Conservation (phyloP, 2,113 vertebrate genomes). For the Corythornis madagascariensis region DNA sequence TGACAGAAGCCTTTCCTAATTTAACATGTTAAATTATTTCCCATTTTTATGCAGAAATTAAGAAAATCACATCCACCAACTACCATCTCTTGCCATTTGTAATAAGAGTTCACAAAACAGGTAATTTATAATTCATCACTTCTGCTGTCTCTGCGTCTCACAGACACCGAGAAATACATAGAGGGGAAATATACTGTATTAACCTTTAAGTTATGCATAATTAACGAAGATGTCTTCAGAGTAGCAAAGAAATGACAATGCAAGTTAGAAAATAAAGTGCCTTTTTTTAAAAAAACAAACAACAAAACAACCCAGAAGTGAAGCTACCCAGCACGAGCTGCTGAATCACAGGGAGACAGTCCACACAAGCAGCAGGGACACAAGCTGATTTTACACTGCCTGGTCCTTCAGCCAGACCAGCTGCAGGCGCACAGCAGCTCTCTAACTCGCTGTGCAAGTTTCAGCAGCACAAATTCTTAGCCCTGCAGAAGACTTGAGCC, state of each 20-base stretch:
- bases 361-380: not conserved
- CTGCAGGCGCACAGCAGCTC: not conserved
- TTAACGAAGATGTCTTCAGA: not conserved
- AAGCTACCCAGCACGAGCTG: not conserved
- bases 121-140: not conserved
- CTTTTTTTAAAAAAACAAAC: too few relatives aligned
- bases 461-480: not conserved
- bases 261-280: not conserved
- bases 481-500: not conserved
- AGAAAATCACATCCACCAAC: not conserved
- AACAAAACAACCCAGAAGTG: not conserved
- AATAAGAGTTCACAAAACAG: not conserved
- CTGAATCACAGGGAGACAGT: not conserved
- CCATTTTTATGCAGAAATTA: not conserved
- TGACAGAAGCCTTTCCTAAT: not conserved
- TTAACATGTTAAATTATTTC: not conserved
- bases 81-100: not conserved
- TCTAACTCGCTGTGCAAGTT: conserved; percentile 5
- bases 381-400: not conserved
- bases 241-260: not conserved
- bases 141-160: not conserved
- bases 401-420: not conserved
- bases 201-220: not conserved
- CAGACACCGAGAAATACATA: not conserved
- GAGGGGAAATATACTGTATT: not conserved